A percentile compares a stretch with the other conserved stretches of the same genome.
These are phyloP conservation scores for Cephalopholis sonnerati DNA, from an alignment of 2,113 vertebrate species.

Conservation along the genomic window DNA sequence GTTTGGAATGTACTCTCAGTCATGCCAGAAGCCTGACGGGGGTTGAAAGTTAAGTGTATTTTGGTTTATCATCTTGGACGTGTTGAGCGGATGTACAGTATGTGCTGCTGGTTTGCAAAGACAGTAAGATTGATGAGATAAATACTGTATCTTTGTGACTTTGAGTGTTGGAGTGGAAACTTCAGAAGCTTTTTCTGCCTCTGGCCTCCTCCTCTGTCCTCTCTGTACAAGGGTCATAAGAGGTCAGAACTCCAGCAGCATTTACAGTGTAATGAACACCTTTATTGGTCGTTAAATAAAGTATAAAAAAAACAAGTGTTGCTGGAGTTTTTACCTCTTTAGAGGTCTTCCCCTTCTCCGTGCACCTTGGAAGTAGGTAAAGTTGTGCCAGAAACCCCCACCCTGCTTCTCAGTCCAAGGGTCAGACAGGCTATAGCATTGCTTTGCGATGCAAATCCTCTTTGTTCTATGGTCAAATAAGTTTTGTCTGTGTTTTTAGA, in stretches of 20 bases:
- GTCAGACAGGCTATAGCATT: conserved; percentile 4
- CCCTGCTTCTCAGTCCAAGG: not conserved
- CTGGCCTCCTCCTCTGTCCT: not conserved
- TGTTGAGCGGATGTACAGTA: not conserved
- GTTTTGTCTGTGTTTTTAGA: conserved; percentile 35
- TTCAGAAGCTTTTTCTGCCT: not conserved
- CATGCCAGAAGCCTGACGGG: conserved; percentile 6
- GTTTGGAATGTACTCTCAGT: conserved; percentile 37
- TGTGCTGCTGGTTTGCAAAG: not conserved
- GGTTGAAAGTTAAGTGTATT: conserved; percentile 5
- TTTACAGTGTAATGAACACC: too few relatives aligned
- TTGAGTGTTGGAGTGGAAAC: conserved; percentile 12
- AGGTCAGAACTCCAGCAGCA: too few relatives aligned
- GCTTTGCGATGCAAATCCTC: conserved; percentile 62
- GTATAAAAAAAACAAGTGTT: too few relatives aligned
- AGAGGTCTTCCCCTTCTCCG: too few relatives aligned
- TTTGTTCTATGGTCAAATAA: conserved; percentile 19
- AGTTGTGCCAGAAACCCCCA: too few relatives aligned
- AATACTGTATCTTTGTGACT: not conserved
- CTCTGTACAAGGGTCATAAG: not conserved
- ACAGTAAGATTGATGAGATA: not conserved
- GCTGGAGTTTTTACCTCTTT: too few relatives aligned
- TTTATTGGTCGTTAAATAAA: too few relatives aligned
- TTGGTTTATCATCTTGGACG: conserved; percentile 13
- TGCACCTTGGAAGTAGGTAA: too few relatives aligned